Evolutionary conservation across 2,113 vertebrate genomes (phyloP).

Genomic region (Cheilinus undulatus): DNA sequence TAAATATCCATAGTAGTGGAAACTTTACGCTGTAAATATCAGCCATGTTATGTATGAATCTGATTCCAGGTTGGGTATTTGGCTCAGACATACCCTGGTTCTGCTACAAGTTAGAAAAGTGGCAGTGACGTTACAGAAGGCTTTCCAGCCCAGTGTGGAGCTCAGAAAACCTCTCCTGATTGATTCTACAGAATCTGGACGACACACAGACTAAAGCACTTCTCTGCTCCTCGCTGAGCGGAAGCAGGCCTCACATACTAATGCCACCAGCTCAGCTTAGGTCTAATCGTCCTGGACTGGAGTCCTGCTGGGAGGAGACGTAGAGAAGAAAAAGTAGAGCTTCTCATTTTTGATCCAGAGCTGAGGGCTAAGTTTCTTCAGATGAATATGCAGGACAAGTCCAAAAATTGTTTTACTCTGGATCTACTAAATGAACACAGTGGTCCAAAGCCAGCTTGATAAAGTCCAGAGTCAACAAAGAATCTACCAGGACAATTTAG

Average conservation of each 20-base stretch:
- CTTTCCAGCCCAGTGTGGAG: slow-evolving; percentile 57
- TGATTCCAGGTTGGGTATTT: slow-evolving; percentile 32
- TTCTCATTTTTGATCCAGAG: too few species aligned
- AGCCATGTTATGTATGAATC: slow-evolving; percentile 5
- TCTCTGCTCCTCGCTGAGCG: slow-evolving; percentile 48
- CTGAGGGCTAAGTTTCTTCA: too few species aligned
- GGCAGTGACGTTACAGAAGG: slow-evolving; percentile 39
- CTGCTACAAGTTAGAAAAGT: slow-evolving; percentile 42
- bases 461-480: too few species aligned
- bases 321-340: slow-evolving; percentile 1
- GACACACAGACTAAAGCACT: slow-evolving; percentile 41
- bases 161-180: slow-evolving; percentile 62
- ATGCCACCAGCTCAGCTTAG: slow-evolving; percentile 49
- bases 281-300: slow-evolving; percentile 22
- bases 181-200: slow-evolving; percentile 69
- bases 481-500: too few species aligned
- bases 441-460: too few species aligned
- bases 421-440: too few species aligned
- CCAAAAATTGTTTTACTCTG: too few species aligned
- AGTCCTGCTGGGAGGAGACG: not conserved
- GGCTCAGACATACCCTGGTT: slow-evolving; percentile 48
- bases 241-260: slow-evolving; percentile 60
- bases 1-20: slow-evolving; percentile 61
- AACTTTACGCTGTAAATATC: slow-evolving; percentile 59
- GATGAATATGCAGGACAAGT: too few species aligned